Evolutionary conservation across 2,113 vertebrate genomes (phyloP), one percentile per base, ranked within the genome.

Genomic region (Coptodon bakossiorum): DNA sequence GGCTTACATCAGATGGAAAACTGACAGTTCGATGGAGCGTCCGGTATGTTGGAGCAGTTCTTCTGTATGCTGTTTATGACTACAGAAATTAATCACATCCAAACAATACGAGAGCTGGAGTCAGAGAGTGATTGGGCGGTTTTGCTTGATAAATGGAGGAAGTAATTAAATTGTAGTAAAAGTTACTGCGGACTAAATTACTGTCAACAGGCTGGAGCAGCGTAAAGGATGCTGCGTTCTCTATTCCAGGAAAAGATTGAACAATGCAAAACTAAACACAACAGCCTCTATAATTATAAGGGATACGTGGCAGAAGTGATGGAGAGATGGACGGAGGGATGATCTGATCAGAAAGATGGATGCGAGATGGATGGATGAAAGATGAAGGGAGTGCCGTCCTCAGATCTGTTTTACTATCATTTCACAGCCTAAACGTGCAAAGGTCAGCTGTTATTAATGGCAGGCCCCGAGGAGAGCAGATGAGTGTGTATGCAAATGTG

Each of bases 391-490:
- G 80, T 19, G 84, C 8, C 78, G 4, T 87, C 89, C 90, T 91
- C 80, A 29, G 82, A 87, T 92, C 87, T 85, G 90, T 89, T 93
- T 85, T 73, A 78, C 88, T 82, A 90, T 94, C 89, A 93, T 94
- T 94, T 93, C 91, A 91, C 93, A 93, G 90, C 88, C 87, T 91
- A 91, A 93, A 95, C 45, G 82, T 90, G 91, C 90, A 95, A 95
- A 95, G 95, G 95, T 95, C 94, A 92, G 83, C 82, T 80, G 88
- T 95, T 95, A 93, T 93, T 94, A 92, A 93, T 76, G 89, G 91
- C 87, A 90, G 71, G 88, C 89, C 94, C 92, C 3, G 86, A 88
- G 88, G 91, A 86, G 61, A 56, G 81, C 84, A 71, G 24, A n/a
- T 17, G 43, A 11, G 78, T 54, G 82, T 78, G 83, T 93, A 85